Evolutionary conservation across 2,113 vertebrate genomes (phyloP).

Genomic region (Siniperca knerii): DNA sequence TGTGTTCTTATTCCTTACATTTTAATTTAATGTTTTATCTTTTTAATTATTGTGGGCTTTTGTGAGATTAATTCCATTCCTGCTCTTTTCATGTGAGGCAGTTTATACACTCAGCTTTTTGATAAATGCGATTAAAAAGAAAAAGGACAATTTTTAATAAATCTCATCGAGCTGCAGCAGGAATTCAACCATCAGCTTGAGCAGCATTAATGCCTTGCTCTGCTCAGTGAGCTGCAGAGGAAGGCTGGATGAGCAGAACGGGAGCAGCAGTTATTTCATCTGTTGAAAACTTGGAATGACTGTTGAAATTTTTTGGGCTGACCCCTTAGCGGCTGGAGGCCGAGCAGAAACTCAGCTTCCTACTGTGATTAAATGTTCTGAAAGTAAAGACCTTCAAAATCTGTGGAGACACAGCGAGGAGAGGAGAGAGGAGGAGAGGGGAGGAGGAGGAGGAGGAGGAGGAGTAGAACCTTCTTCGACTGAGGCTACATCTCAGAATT

Average conservation of each 20-base stretch:
- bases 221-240: not conserved
- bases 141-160: not conserved
- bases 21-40: slow-evolving; percentile 19
- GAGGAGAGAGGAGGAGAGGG: not conserved
- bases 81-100: not conserved
- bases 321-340: slow-evolving; percentile 37
- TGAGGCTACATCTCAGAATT: no score
- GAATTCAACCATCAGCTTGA: not conserved
- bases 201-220: not conserved
- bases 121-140: slow-evolving; percentile 16
- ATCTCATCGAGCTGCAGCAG: not conserved
- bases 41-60: slow-evolving; percentile 29
- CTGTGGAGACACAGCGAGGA: not conserved
- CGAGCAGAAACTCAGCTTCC: slow-evolving; percentile 22
- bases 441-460: not conserved
- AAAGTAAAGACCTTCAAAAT: slow-evolving; percentile 56
- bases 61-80: not conserved
- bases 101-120: slow-evolving; percentile 2
- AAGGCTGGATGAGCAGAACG: not conserved
- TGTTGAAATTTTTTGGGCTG: slow-evolving; percentile 4
- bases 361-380: slow-evolving; percentile 54
- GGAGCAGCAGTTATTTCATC: slow-evolving; percentile 18
- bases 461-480: no score
- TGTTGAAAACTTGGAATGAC: slow-evolving; percentile 15
- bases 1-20: not conserved